Evolutionary conservation across 2,888 invertebrate genomes (phyloP).

Genomic region (Agrochola circellaris): DNA sequence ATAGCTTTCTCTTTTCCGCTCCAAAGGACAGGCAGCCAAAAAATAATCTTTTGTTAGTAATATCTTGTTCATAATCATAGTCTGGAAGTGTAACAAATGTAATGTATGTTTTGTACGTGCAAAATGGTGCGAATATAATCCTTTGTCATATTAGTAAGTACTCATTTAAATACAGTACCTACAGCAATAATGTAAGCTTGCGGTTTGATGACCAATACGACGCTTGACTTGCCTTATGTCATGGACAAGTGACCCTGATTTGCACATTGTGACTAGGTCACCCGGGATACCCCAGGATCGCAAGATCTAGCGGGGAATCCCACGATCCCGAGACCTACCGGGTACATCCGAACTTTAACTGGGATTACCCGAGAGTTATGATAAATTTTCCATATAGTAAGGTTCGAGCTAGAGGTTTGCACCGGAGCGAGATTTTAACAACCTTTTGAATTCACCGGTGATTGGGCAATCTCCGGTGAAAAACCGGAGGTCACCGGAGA

Average conservation of each 20-base stretch:
- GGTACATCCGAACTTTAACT: background rate
- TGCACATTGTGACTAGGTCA: background rate
- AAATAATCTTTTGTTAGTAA: background rate
- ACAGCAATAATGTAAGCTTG: background rate
- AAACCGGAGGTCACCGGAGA: no score
- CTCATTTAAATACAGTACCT: constrained; percentile 15
- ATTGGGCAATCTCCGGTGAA: no score
- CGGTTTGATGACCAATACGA: constrained; percentile 16
- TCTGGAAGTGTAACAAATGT: background rate
- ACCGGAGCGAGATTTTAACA: no score
- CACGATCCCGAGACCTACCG: no score
- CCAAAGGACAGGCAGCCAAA: background rate
- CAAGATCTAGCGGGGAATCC: background rate
- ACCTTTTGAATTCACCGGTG: no score
- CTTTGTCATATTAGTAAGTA: background rate
- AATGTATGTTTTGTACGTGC: background rate
- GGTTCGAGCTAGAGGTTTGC: no score
- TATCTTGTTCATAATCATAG: background rate
- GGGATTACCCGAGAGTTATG: background rate
- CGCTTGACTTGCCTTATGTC: background rate
- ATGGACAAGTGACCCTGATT: background rate
- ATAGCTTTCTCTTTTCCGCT: background rate
- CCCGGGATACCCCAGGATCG: background rate
- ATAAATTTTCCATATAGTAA: background rate
- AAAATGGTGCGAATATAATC: background rate